These are phyloP conservation scores for Triplophysa dalaica DNA, from an alignment of 2,113 vertebrate genomes.

Conservation along the genomic window DNA sequence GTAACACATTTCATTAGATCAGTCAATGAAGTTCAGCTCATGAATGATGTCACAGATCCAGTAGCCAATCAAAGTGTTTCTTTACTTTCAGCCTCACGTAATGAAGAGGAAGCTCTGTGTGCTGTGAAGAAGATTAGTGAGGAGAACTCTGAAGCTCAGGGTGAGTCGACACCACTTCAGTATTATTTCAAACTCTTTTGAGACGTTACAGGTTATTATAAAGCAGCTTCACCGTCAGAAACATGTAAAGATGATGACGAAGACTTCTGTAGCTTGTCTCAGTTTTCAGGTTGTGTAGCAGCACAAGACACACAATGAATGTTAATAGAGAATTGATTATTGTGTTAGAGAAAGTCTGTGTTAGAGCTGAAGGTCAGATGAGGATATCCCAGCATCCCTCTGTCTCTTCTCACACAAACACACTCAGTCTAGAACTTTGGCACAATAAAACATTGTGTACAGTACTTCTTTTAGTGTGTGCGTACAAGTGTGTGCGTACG, in stretches of 20 bases:
- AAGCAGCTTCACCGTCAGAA: too few relatives aligned
- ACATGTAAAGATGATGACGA: too few relatives aligned
- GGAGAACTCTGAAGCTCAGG: conserved; percentile 77
- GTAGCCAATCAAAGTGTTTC: neutral
- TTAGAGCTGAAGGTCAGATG: too few relatives aligned
- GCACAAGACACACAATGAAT: neutral
- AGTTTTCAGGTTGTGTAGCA: neutral
- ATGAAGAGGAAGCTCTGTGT: conserved; percentile 70
- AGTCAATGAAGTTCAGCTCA: conserved; percentile 52
- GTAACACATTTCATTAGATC: conserved; percentile 16
- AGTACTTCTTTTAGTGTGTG: too few relatives aligned
- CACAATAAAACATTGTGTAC: too few relatives aligned
- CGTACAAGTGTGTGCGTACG: too few relatives aligned
- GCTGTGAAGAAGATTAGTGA: conserved; percentile 73
- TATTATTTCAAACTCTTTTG: neutral
- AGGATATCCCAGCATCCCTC: too few relatives aligned
- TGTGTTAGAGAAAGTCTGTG: too few relatives aligned
- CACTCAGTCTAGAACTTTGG: too few relatives aligned
- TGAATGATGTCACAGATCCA: neutral
- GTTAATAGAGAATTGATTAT: neutral
- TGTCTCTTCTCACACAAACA: too few relatives aligned
- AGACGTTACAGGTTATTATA: too few relatives aligned
- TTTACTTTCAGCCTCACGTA: conserved; percentile 58
- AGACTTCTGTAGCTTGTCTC: too few relatives aligned
- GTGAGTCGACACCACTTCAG: conserved; percentile 59